Evolutionary conservation across 2,888 invertebrate species (phyloP), one percentile per base, ranked within the genome.

Genomic region (Teinopalpus imperialis): DNA sequence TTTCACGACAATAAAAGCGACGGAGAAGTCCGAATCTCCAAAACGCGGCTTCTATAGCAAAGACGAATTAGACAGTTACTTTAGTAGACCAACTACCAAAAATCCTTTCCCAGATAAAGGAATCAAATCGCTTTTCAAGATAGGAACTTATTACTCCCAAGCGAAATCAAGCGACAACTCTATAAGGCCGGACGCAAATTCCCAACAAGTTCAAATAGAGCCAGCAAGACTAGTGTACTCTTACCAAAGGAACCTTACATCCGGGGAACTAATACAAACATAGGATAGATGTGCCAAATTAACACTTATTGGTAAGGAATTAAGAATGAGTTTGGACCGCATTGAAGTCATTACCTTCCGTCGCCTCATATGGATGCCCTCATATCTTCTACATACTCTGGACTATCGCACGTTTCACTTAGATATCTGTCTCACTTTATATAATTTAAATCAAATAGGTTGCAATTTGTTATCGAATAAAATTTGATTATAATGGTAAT

Each of bases 71-170:
- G 80, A 80, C 20, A 72, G 54, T 30, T 86, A 72, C 53, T 83
- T 80, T 55, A 69, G 73, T 46, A 61, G 77, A 62, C 67, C 81
- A 37, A 91, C 92, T 1, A 92, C 92, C 3, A 90, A 90, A 71
- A 90, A 77, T 47, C 81, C 85, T 1, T 81, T 76, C 48, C 70
- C 72, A 48, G 81, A 81, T 23, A 89, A 89, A 51, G 74, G 69
- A 14, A 54, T 80, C 1, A 79, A 80, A 43, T 70, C 82, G 0
- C 61, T 83, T 5, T 89, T 85, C 65, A 89, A 89, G 55, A 72
- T 89, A 53, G 89, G 89, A 16, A 88, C 89, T 0, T 80, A 71
- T 51, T 89, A 86, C 53, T 81, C 87, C 12, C 81, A 82, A 68
- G 66, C 69, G n/a, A 85, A 87, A 48, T 74, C 83, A 8, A 82